phyloP scores from a whole-genome alignment of 1,140 invertebrate genomes.

The Drosophila pachea region DNA sequence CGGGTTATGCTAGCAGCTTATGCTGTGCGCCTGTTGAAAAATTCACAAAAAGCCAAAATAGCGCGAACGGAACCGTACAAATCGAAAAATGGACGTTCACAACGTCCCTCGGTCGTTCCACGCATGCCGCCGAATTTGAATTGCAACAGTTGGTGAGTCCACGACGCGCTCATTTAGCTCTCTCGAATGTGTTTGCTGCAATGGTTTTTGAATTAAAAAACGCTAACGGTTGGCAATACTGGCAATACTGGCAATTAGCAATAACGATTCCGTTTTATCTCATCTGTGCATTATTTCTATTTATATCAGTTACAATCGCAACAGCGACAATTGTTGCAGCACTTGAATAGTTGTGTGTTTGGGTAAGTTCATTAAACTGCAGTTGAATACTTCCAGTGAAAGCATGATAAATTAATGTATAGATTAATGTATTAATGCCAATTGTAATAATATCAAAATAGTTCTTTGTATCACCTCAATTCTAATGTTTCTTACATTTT shows the following conservation, averaged over 20 bases:
- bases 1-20: constrained; percentile 25
- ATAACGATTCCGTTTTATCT: constrained; percentile 15
- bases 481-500: constrained; percentile 12
- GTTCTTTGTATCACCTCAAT: background rate
- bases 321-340: constrained; percentile 39
- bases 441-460: background rate
- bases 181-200: background rate
- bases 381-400: background rate
- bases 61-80: constrained; percentile 70
- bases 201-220: constrained; percentile 13
- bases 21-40: constrained; percentile 62
- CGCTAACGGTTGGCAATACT: constrained; percentile 13
- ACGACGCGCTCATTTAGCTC: background rate
- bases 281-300: constrained; percentile 54
- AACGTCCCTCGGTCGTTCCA: constrained; percentile 43
- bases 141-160: constrained; percentile 7
- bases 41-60: constrained; percentile 77
- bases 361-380: constrained; percentile 20
- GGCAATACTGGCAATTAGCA: constrained; percentile 34
- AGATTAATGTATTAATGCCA: background rate
- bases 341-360: constrained; percentile 3
- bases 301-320: constrained; percentile 54
- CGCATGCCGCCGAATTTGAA: constrained; percentile 40
- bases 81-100: constrained; percentile 57
- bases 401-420: background rate